Evolutionary conservation across 2,797 vertebrate genomes (phyloP), one percentile per base, ranked within the genome.

Genomic region (Gallinago nigripennis): DNA sequence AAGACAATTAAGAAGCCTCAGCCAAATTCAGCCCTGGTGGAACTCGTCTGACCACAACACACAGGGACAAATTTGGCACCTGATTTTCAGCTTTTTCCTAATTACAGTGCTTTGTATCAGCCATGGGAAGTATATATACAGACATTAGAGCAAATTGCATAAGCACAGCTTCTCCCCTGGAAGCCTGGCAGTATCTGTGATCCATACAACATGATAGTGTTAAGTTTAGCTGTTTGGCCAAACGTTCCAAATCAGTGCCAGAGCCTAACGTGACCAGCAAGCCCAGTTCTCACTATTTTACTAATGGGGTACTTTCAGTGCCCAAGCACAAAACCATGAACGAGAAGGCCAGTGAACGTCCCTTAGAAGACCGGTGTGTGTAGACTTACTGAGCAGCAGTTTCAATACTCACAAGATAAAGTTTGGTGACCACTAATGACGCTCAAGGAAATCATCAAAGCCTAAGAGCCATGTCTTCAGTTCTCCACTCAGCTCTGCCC

Each of bases 141-240:
- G 43, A 54, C 28, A 25, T 51, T 2, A 75, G 25, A 66, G 43
- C 11, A 88, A 82, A 50, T 17, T 2, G 24, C 53, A 6, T 2
- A 6, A 48, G 37, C 28, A 69, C 58, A 60, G 64, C 33, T 76
- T 39, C 58, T 50, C 68, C 35, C 39, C 66, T 31, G 37, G 56
- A 19, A 15, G 31, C 58, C 17, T 35, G 33, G 30, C 30, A 25
- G 16, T 7, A 14, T 45, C n/a, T 51, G 48, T 8, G 45, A 54
- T 17, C 17, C 2, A 4, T 12, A 39, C 48, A 45, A 27, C 0
- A 6, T 11, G 8, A 17, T 0, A 21, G 31, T 0, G 20, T 53
- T 39, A 65, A 43, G 63, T 24, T 56, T 2, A 53, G 37, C 57
- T 71, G 25, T 35, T 78, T 69, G 3, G 2, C 57, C 53, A 66